Percentiles rank a stretch among this genome's conserved stretches.
These are phyloP conservation scores for Meda fulgida DNA, from an alignment of 2,797 vertebrate species.

Conservation along the genomic window DNA sequence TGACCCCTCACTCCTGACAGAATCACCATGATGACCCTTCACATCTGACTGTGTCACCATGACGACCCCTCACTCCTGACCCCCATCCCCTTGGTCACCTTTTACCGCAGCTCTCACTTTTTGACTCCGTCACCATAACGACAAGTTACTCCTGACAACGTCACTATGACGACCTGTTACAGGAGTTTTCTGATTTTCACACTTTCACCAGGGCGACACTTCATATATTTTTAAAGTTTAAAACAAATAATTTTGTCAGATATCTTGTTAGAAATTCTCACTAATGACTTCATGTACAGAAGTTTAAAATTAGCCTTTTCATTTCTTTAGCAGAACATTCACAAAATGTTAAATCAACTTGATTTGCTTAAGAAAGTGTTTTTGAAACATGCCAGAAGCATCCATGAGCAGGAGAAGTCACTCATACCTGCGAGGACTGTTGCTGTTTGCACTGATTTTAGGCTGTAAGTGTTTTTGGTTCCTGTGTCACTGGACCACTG, in stretches of 20 bases:
- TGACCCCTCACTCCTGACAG: too few relatives aligned
- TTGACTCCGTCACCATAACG: too few relatives aligned
- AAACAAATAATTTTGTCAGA: not conserved
- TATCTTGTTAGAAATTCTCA: not conserved
- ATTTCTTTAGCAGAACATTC: not conserved
- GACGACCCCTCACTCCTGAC: too few relatives aligned
- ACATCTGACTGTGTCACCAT: too few relatives aligned
- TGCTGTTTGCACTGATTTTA: not conserved
- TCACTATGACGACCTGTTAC: not conserved
- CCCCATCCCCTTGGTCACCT: too few relatives aligned
- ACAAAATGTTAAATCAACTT: not conserved
- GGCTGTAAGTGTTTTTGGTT: not conserved
- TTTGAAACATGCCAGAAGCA: not conserved
- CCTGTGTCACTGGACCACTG: not conserved
- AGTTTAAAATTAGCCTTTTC: not conserved
- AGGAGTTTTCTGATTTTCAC: not conserved
- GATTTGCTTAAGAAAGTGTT: not conserved
- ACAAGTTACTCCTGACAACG: rapidly evolving
- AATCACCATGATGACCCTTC: too few relatives aligned
- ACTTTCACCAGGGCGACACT: not conserved
- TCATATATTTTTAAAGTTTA: not conserved
- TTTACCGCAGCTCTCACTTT: too few relatives aligned
- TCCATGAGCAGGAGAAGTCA: not conserved
- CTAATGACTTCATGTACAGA: not conserved
- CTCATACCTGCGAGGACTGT: not conserved